phyloP scores from a whole-genome alignment of 2,113 vertebrate species.

The Anguilla japonica region DNA sequence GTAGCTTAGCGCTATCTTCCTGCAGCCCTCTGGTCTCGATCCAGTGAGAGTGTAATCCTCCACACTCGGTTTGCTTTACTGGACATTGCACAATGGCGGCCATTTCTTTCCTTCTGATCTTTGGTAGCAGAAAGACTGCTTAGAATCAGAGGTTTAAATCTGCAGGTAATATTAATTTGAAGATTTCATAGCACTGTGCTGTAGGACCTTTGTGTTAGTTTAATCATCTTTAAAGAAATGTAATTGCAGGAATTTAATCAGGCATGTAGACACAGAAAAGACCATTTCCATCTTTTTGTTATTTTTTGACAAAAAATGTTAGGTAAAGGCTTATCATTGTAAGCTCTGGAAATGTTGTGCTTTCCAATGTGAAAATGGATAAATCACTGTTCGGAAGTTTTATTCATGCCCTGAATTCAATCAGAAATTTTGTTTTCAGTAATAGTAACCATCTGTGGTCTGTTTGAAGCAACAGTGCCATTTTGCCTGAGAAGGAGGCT shows the following conservation, averaged over 20 bases:
- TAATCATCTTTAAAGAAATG: not conserved
- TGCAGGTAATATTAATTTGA: too few species aligned
- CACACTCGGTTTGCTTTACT: slow-evolving; percentile 49
- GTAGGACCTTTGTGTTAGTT: not conserved
- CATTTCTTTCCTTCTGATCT: not conserved
- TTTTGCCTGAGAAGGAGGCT: not conserved
- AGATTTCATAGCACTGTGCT: too few species aligned
- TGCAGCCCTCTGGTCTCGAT: slow-evolving; percentile 49
- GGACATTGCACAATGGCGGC: not conserved
- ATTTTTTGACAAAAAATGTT: too few species aligned
- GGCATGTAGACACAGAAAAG: not conserved
- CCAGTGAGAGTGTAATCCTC: slow-evolving; percentile 66
- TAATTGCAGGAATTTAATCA: not conserved
- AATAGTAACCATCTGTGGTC: not conserved
- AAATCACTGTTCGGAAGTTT: not conserved
- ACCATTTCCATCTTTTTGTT: too few species aligned
- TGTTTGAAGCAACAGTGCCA: not conserved
- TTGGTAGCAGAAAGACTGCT: not conserved
- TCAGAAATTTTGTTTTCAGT: not conserved
- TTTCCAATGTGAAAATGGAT: not conserved
- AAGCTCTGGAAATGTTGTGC: not conserved
- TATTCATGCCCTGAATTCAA: not conserved
- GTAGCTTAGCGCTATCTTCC: slow-evolving; percentile 71
- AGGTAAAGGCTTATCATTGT: too few species aligned
- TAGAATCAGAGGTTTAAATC: too few species aligned